Evolutionary conservation across 2,797 vertebrate species (phyloP).

Genomic region (Todus mexicanus): DNA sequence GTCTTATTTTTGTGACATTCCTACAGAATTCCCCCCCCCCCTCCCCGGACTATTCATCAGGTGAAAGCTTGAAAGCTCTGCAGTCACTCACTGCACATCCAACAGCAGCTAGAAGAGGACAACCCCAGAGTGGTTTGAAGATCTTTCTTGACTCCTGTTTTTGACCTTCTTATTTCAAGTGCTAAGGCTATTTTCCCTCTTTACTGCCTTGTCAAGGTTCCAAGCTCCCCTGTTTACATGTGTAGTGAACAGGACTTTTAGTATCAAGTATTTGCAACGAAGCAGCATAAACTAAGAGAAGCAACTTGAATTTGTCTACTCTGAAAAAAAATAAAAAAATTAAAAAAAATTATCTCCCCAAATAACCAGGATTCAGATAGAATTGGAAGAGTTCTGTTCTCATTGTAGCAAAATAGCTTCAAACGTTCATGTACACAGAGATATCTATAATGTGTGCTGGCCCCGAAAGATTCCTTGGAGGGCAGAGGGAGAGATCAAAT

Average conservation of each 20-base stretch:
- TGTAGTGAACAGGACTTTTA: neutral
- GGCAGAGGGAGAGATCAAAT: conserved; percentile 47
- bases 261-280: neutral
- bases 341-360: too few species aligned
- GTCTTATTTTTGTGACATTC: neutral
- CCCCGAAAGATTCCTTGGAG: conserved; percentile 43
- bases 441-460: conserved; percentile 26
- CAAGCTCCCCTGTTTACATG: neutral
- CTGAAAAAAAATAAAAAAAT: neutral
- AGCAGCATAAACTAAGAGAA: neutral
- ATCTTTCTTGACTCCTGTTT: neutral
- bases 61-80: neutral
- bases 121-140: neutral
- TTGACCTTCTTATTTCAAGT: neutral
- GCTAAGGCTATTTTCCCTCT: neutral
- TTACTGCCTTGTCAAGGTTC: neutral
- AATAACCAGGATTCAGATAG: neutral
- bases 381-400: neutral
- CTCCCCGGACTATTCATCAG: neutral
- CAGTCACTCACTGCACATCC: neutral
- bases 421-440: neutral
- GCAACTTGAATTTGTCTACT: neutral
- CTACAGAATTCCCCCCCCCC: neutral
- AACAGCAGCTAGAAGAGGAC: neutral
- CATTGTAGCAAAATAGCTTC: neutral